These are phyloP conservation scores for Poecilia gillii DNA, from an alignment of 2,797 vertebrate species.

Conservation along the genomic window DNA sequence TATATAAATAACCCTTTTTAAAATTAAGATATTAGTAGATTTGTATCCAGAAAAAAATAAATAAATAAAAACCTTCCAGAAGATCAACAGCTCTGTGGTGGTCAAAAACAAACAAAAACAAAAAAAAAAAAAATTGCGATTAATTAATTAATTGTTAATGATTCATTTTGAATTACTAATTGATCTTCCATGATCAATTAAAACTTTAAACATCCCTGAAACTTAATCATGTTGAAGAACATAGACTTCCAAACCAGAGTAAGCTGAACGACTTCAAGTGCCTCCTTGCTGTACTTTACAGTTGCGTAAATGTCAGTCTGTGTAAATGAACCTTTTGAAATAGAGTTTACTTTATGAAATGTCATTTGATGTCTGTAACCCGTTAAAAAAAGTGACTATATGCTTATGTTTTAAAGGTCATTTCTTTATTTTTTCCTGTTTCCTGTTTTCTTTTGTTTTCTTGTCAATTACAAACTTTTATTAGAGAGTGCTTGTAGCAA, in stretches of 20 bases:
- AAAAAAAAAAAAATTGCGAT: too few species aligned
- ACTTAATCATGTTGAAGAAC: not conserved
- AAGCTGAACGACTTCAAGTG: not conserved
- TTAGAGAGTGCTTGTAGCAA: not conserved
- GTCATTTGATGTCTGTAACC: not conserved
- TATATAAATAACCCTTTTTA: not conserved
- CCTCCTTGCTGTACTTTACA: not conserved
- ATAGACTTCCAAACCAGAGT: not conserved
- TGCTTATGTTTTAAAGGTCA: not conserved
- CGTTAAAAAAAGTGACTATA: not conserved
- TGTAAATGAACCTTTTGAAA: not conserved
- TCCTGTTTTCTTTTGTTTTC: not conserved
- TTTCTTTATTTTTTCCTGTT: not conserved
- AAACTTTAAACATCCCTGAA: not conserved
- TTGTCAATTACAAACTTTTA: not conserved
- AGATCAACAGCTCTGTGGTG: not conserved
- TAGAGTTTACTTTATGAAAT: constrained; percentile 6
- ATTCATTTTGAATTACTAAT: too few species aligned
- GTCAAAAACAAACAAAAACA: not conserved
- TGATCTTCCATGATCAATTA: not conserved
- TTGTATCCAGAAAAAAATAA: not conserved
- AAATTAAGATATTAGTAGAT: not conserved
- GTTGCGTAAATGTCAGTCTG: not conserved
- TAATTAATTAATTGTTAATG: too few species aligned
- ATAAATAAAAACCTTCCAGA: too few species aligned